Conservation (phyloP, 2,888 invertebrate genomes). For the Drosophila flavopinicola region DNA sequence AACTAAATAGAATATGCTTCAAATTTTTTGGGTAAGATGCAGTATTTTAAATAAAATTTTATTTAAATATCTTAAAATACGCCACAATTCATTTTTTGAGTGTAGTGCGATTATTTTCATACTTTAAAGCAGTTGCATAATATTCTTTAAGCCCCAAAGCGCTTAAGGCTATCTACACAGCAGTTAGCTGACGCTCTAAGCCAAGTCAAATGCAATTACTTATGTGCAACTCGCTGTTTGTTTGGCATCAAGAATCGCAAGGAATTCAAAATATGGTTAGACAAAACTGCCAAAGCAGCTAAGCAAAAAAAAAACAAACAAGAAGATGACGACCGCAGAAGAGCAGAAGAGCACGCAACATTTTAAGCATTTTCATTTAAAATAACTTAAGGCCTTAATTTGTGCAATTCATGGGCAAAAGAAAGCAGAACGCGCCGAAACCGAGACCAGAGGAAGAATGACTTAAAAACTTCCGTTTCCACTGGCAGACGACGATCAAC, state of each 20-base stretch:
- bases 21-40: too few relatives aligned
- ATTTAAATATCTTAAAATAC: too few relatives aligned
- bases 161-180: too few relatives aligned
- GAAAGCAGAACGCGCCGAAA: constrained; percentile 12
- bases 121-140: too few relatives aligned
- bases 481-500: constrained; percentile 25
- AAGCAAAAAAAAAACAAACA: constrained; percentile 1
- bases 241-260: constrained; percentile 1
- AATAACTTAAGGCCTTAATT: constrained; percentile 58
- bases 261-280: constrained; percentile 6
- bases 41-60: too few relatives aligned
- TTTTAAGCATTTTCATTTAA: constrained; percentile 58
- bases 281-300: constrained; percentile 9
- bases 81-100: too few relatives aligned
- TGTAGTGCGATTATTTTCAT: too few relatives aligned
- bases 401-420: constrained; percentile 60
- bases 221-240: constrained; percentile 10
- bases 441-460: constrained; percentile 19
- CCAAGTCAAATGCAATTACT: constrained; percentile 12
- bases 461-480: constrained; percentile 52
- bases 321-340: not conserved
- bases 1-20: too few relatives aligned
- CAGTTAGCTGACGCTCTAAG: not conserved
- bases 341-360: constrained; percentile 17
- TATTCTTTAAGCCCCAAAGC: not conserved